Base-by-base conservation (phyloP, 2,888 invertebrate species). In the Idaea biselata region DNA sequence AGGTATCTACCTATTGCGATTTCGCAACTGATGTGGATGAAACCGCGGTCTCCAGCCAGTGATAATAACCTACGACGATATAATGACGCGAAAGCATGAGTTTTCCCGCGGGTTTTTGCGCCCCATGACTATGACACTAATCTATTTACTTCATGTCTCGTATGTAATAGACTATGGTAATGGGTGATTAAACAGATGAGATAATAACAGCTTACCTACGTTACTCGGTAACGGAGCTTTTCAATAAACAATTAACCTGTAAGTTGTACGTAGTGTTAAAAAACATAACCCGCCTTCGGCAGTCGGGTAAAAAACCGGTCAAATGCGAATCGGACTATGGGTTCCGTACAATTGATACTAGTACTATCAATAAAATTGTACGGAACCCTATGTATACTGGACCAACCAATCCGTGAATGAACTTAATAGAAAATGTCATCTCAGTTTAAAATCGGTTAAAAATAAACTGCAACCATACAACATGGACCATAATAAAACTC, bases 71-170 rank as follows among this genome's bases (percentile, higher is more conserved):
- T 44, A 44, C 14, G 14, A 44, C 3, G 11, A 11, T 78, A 76
- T 83, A 84, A 84, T 84, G 79, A 74, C 77, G 75, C 75, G 82
- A 83, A 83, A 81, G 80, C 80, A 65, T 71, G 68, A 71, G 69
- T 73, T 80, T 80, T 78, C 76, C 77, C 75, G 75, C 70, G 77
- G n/a, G n/a, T 81, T 81, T 82, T 81, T 82, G 69, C 73, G 53
- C 77, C 72, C 72, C 77, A 71, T 68, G 11, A 70, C 64, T 63
- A 60, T 58, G 63, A 68, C 69, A 68, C 65, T 63, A 58, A 53
- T 61, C 65, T 70, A 69, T 67, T 68, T 44, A 44, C 44, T 44
- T 44, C 44, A 8, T 68, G 59, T 61, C 65, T 65, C 62, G 71
- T 69, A 66, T 69, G 72, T 71, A 63, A 69, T 25, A 25, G 25